Conservation (phyloP, 2,113 vertebrate genomes). For the Microtus pennsylvanicus region DNA sequence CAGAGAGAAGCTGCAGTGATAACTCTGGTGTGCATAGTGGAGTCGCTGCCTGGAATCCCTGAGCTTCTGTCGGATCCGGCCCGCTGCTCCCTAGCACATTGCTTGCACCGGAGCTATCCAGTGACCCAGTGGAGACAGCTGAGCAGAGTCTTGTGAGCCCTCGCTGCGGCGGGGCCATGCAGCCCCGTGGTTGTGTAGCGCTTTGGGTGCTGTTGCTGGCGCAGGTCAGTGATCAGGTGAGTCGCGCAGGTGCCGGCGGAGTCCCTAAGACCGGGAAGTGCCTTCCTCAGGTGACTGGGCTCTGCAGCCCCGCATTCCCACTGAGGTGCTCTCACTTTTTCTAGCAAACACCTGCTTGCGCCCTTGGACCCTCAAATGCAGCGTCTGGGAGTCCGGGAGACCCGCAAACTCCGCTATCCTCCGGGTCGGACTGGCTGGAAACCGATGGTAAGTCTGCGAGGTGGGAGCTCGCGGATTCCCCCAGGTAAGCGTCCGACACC, state of each 20-base stretch:
- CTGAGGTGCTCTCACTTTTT: constrained; percentile 16
- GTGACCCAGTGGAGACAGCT: not conserved
- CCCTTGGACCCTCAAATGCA: constrained; percentile 26
- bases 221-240: constrained; percentile 57
- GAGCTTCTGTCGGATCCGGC: not conserved
- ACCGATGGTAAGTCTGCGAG: constrained; percentile 70
- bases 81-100: not conserved
- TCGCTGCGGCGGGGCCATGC: not conserved
- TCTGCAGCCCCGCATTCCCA: not conserved
- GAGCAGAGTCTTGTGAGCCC: not conserved
- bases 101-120: not conserved
- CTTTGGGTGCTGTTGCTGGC: constrained; percentile 65
- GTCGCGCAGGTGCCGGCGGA: not conserved
- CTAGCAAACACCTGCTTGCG: constrained; percentile 71
- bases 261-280: too few relatives aligned
- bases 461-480: not conserved
- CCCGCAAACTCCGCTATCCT: not conserved
- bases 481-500: fast-evolving
- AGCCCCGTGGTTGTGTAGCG: not conserved
- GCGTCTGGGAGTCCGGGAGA: not conserved
- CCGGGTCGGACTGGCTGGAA: constrained; percentile 18
- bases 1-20: not conserved
- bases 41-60: not conserved
- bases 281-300: not conserved
- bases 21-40: constrained; percentile 19